These are phyloP conservation scores for Eira barbara DNA, from an alignment of 2,113 vertebrate species.

Conservation along the genomic window DNA sequence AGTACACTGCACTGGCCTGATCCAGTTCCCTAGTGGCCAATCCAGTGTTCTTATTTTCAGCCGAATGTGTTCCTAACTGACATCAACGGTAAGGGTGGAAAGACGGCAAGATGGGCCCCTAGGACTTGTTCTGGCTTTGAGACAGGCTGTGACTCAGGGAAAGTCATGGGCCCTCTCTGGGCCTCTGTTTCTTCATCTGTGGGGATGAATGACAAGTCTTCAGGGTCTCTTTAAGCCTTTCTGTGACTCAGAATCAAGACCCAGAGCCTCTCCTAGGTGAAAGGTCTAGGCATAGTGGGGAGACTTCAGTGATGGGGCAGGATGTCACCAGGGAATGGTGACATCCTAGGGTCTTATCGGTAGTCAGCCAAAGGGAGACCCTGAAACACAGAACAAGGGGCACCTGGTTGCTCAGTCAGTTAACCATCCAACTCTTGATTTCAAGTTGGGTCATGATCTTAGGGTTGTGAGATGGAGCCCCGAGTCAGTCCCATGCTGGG, in stretches of 20 bases:
- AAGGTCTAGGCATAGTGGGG: background rate
- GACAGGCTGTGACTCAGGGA: background rate
- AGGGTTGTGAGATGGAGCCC: background rate
- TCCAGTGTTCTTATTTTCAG: background rate
- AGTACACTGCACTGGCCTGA: background rate
- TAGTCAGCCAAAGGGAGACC: background rate
- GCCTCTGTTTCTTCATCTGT: background rate
- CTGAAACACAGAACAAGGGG: background rate
- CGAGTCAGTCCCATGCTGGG: background rate
- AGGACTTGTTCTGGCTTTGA: background rate
- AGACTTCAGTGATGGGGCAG: background rate
- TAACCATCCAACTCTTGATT: background rate
- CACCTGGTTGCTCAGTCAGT: background rate
- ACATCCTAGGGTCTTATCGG: background rate
- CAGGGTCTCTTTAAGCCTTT: background rate
- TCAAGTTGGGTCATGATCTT: background rate
- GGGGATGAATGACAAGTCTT: background rate
- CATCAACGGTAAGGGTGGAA: background rate
- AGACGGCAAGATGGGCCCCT: background rate
- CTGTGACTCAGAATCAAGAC: background rate
- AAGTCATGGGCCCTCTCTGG: background rate
- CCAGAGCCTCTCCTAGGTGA: background rate
- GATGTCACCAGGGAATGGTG: background rate
- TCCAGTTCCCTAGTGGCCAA: background rate
- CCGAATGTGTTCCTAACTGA: background rate